phyloP scores from a whole-genome alignment of 2,113 vertebrate genomes.

The Lepus americanus region DNA sequence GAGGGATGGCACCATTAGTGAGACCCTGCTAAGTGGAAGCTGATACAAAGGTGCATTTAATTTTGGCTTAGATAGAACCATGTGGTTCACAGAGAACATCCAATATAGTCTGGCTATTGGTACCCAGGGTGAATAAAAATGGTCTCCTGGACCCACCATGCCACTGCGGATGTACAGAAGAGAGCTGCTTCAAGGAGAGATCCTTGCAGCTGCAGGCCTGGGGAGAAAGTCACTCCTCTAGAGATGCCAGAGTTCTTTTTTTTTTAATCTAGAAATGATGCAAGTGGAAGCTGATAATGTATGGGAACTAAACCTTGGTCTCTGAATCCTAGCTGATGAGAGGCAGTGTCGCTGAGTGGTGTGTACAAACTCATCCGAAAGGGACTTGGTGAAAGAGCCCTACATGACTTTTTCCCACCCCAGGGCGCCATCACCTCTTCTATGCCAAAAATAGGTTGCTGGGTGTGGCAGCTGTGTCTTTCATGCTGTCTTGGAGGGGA shows the following conservation, averaged over 20 bases:
- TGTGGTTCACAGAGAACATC: too few species aligned
- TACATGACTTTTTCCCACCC: constrained; percentile 76
- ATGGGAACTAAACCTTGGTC: constrained; percentile 60
- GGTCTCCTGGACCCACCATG: too few species aligned
- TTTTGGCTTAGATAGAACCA: too few species aligned
- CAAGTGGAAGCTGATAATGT: constrained; percentile 59
- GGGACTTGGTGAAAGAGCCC: constrained; percentile 65
- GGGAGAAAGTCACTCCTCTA: constrained; percentile 19
- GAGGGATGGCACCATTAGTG: too few species aligned
- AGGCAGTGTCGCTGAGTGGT: constrained; percentile 1
- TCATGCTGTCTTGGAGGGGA: constrained; percentile 80
- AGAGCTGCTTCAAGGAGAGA: constrained; percentile 72
- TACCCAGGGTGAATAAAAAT: too few species aligned
- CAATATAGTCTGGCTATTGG: too few species aligned
- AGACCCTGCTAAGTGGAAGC: too few species aligned
- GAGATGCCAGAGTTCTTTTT: constrained; percentile 70
- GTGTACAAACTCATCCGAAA: constrained; percentile 51
- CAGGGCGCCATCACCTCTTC: constrained; percentile 70
- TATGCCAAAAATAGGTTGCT: constrained; percentile 83
- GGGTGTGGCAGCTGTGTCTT: constrained; percentile 81
- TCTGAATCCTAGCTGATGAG: constrained; percentile 15
- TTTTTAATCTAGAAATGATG: constrained; percentile 55
- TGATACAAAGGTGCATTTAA: too few species aligned
- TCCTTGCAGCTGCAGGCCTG: constrained; percentile 73
- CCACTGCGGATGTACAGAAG: constrained; percentile 83